phyloP scores from a whole-genome alignment of 2,888 invertebrate species.

The Drosophila stalkeri region DNA sequence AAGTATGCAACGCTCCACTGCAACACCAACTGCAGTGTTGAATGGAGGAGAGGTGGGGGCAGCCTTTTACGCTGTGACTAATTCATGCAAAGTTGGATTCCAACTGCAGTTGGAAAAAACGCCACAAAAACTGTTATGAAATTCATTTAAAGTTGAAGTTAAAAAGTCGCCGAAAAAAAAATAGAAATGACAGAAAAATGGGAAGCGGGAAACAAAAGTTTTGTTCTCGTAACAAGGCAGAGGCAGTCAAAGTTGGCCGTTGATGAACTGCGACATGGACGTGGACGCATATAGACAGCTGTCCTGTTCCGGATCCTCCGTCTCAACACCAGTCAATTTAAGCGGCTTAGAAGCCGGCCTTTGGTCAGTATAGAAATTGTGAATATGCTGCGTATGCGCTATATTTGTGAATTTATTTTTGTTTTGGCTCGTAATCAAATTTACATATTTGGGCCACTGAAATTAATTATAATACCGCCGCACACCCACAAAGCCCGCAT shows the following conservation, averaged over 20 bases:
- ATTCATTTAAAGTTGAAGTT: slow-evolving; percentile 74
- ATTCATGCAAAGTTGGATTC: slow-evolving; percentile 60
- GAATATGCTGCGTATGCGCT: slow-evolving; percentile 63
- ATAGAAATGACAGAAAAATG: neutral
- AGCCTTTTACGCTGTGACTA: slow-evolving; percentile 45
- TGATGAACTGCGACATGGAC: slow-evolving; percentile 68
- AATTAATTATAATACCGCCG: slow-evolving; percentile 75
- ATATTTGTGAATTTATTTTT: slow-evolving; percentile 67
- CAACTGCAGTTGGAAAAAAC: slow-evolving; percentile 31
- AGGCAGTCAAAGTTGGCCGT: slow-evolving; percentile 55
- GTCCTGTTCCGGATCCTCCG: slow-evolving; percentile 6
- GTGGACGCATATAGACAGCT: slow-evolving; percentile 57
- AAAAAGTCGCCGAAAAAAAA: slow-evolving; percentile 58
- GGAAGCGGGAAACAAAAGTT: slow-evolving; percentile 57
- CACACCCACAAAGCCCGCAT: slow-evolving; percentile 42
- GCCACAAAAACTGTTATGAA: slow-evolving; percentile 61
- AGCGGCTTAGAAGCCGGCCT: slow-evolving; percentile 67
- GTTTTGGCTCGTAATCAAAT: slow-evolving; percentile 66
- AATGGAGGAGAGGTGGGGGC: neutral
- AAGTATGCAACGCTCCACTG: slow-evolving; percentile 51
- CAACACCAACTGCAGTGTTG: slow-evolving; percentile 15
- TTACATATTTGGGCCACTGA: slow-evolving; percentile 75
- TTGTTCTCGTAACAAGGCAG: slow-evolving; percentile 54
- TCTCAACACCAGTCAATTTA: slow-evolving; percentile 67
- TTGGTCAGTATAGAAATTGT: slow-evolving; percentile 33